Percentiles rank a stretch among this genome's conserved stretches.
Evolutionary conservation across 2,113 vertebrate genomes (phyloP).

Genomic region (Nanger granti): DNA sequence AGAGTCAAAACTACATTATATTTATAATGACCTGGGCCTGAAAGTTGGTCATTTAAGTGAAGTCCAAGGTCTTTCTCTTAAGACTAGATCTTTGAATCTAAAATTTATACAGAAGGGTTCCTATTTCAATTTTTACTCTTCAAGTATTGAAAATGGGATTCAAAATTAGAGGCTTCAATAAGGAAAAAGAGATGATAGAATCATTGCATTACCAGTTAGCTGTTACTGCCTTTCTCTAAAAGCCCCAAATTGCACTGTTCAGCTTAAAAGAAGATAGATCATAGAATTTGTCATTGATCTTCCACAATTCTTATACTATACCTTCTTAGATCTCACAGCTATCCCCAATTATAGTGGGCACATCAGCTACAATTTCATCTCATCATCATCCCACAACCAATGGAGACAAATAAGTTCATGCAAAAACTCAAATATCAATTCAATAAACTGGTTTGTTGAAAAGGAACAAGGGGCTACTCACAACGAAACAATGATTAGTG

Average conservation of each 20-base stretch:
- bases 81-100: background rate
- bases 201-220: background rate
- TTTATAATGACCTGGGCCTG: background rate
- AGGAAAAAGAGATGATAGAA: background rate
- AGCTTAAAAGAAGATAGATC: background rate
- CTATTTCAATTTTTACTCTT: background rate
- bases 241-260: background rate
- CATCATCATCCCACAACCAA: background rate
- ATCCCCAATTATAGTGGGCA: background rate
- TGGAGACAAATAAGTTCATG: background rate
- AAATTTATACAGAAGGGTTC: background rate
- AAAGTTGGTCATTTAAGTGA: background rate
- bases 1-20: background rate
- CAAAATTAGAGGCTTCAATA: background rate
- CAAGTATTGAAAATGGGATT: background rate
- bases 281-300: background rate
- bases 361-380: background rate
- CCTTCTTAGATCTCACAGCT: background rate
- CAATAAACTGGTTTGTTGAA: background rate
- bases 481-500: background rate
- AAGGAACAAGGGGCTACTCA: background rate
- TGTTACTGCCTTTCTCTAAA: background rate
- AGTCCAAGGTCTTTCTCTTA: background rate
- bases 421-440: background rate
- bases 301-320: background rate